phyloP scores from a whole-genome alignment of 2,113 vertebrate species.

The Megatriorchis doriae region DNA sequence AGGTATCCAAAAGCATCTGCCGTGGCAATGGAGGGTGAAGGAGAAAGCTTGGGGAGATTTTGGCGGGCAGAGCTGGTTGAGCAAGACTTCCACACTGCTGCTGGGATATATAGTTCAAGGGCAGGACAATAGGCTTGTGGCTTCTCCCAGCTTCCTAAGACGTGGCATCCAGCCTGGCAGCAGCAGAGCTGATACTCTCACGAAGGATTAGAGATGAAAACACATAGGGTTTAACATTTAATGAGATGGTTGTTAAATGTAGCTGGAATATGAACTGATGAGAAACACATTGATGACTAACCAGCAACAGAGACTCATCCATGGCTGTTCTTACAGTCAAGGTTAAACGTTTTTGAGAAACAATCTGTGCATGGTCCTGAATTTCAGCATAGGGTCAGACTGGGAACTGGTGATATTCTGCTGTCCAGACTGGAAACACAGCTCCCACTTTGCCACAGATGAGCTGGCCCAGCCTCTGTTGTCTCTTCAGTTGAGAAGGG shows the following conservation, averaged over 20 bases:
- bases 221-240: neutral
- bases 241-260: neutral
- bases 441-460: neutral
- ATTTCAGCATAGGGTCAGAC: neutral
- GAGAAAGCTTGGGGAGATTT: neutral
- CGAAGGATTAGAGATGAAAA: neutral
- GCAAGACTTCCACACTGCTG: neutral
- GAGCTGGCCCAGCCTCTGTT: neutral
- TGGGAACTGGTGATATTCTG: neutral
- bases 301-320: neutral
- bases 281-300: slow-evolving; percentile 49
- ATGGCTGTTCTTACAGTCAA: neutral
- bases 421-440: neutral
- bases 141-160: neutral
- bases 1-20: slow-evolving; percentile 12
- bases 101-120: neutral
- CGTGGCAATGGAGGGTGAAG: neutral
- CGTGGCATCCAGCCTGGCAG: neutral
- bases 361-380: neutral
- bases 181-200: neutral
- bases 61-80: neutral
- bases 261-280: slow-evolving; percentile 51
- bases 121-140: neutral
- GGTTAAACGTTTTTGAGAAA: slow-evolving; percentile 14
- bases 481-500: neutral